Base-by-base conservation (phyloP, 2,113 vertebrate genomes). In the Malurus elegans region DNA sequence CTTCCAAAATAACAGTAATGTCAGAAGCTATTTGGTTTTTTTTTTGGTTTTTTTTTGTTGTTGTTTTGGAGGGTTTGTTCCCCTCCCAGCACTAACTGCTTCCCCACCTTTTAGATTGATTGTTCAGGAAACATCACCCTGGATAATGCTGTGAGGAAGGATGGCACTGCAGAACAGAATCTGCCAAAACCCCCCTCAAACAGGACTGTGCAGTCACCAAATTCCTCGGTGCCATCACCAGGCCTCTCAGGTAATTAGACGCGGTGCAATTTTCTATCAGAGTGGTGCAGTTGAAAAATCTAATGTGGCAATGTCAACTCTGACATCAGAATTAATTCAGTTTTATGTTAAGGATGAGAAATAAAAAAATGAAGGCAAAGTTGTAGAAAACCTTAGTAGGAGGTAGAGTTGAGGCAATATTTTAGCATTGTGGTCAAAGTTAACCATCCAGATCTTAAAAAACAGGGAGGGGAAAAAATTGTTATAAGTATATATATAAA, bases 211-310 rank as follows among this genome's bases (percentile, higher is more conserved):
- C 98, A 98, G 83, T 98, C 98, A 44, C 98, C 98, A 47, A 98
- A 98, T 80, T 98, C 98, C 66, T 98, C 98, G 0, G 98, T 98
- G 69, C 98, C 98, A 19, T 98, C 98, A 36, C 98, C 98, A 61
- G 98, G 98, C 56, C 97, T 98, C 50, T 91, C 98, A 58, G 98
- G 98, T 98, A 97, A 57, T 14, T 70, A 16, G 57, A 21, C 21
- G 21, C 25, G 17, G 8, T 56, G 19, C 47, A 47, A 6, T 88
- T 87, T 72, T 64, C 70, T 69, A 10, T 75, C 87, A 5, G 79
- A 53, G 26, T 80, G n/a, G 5, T 66, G 23, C 62, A 70, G 31
- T 42, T 50, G 38, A 50, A 89, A 81, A 95, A 67, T 66, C 14
- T n/a, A 29, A 31, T 12, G 16, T 72, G 53, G 18, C 26, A 56